Percentiles rank a stretch among this genome's conserved stretches.
These are phyloP conservation scores for Thysanoteuthis rhombus DNA, from an alignment of 2,888 invertebrate species.

Conservation along the genomic window DNA sequence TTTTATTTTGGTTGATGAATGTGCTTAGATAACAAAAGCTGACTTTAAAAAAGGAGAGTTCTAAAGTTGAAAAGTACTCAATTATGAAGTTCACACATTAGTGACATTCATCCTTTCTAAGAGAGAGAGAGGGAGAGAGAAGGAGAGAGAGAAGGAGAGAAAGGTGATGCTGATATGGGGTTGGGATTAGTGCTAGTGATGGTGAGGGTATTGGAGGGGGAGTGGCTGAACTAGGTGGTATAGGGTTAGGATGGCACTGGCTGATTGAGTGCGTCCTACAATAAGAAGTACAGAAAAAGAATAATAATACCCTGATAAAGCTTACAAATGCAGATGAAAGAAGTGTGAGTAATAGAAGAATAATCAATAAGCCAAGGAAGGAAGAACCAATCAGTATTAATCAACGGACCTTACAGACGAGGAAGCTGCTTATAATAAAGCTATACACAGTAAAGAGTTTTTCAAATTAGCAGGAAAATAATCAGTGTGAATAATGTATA, in stretches of 20 bases:
- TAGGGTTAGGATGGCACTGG: background rate
- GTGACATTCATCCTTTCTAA: background rate
- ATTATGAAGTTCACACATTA: background rate
- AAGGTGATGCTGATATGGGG: background rate
- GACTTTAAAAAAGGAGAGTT: background rate
- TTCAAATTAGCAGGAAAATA: background rate
- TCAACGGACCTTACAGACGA: background rate
- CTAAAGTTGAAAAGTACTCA: background rate
- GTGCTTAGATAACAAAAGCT: background rate
- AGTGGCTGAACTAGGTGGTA: background rate
- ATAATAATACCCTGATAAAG: background rate
- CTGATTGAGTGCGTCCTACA: background rate
- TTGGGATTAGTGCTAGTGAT: background rate
- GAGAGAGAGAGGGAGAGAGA: background rate
- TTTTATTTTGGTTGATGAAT: background rate
- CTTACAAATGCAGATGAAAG: background rate
- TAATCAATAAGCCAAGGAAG: background rate
- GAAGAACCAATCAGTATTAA: slow-evolving; percentile 12
- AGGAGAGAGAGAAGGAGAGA: no score
- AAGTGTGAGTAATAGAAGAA: background rate
- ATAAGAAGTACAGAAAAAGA: background rate
- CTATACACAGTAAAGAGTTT: background rate
- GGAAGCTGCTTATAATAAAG: background rate
- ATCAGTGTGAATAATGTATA: background rate
- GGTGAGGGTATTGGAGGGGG: background rate